Percentiles rank a stretch among this genome's conserved stretches.
phyloP scores from a whole-genome alignment of 2,113 vertebrate genomes.

The Gallinago undulata region DNA sequence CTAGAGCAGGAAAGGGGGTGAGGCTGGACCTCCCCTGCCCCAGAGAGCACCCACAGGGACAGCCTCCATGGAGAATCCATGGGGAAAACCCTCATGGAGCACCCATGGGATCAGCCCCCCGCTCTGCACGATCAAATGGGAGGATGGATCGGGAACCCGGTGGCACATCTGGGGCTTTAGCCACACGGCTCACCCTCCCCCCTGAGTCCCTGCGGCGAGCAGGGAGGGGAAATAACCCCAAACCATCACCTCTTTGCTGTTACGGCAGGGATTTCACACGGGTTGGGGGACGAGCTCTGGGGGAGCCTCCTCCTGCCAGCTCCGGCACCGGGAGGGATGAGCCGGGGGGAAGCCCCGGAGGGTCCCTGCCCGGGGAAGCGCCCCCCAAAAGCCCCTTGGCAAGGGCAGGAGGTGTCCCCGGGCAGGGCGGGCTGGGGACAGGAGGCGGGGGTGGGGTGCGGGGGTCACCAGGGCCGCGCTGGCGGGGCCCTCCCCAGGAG shows the following conservation, averaged over 20 bases:
- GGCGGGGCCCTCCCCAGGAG: conserved; percentile 38
- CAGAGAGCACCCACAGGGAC: neutral
- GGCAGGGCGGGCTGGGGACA: neutral
- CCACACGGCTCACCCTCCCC: neutral
- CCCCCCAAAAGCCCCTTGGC: neutral
- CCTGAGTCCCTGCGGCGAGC: too few species aligned
- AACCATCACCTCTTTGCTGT: neutral
- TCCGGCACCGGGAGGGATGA: neutral
- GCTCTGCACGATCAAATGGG: neutral
- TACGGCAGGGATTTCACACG: rapidly evolving
- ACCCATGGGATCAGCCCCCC: neutral
- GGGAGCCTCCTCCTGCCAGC: neutral
- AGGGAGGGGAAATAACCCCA: neutral
- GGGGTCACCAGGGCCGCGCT: neutral
- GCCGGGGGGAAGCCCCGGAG: neutral
- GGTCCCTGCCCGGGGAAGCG: neutral
- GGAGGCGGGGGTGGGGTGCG: neutral
- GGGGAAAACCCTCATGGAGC: neutral
- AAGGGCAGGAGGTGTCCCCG: neutral
- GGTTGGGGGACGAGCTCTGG: neutral
- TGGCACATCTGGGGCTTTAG: neutral
- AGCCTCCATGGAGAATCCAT: too few species aligned
- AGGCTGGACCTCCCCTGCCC: neutral
- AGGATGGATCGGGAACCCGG: rapidly evolving
- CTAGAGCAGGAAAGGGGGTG: neutral